Evolutionary conservation across 2,113 vertebrate species (phyloP), one percentile per base, ranked within the genome.

Genomic region (Chaetura pelagica): DNA sequence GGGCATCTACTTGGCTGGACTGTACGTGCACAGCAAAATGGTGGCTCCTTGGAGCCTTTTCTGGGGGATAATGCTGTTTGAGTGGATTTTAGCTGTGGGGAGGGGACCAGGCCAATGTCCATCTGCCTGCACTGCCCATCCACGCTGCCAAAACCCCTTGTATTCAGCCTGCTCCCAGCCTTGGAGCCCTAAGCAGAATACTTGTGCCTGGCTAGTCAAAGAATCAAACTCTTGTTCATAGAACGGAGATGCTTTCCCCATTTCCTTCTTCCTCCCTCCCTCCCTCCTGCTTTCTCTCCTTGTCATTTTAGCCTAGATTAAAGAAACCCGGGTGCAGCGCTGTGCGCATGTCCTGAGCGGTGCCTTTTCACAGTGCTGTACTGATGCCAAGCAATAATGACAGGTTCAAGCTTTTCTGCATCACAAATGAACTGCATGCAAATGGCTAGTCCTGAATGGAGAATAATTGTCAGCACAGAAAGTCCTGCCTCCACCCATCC

Each of bases 331-430:
- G 95, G 93, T 79, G 89, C 76, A 74, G 90, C 7, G 10, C 83
- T 90, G 55, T 88, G 95, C 95, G 90, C 96, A 96, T 97, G 97
- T 93, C 92, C 95, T 22, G 30, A 78, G 87, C 59, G 3, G 94
- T 74, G 85, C 67, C 91, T 94, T 95, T 95, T 95, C 94, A 94
- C 96, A 89, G 97, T 10, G 62, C 90, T 85, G 93, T 66, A 59
- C 95, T 97, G 90, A 97, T 98, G 97, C 97, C 98, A 97, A 97
- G 95, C 96, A 93, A 87, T 97, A 98, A 98, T 98, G 98, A 98
- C 97, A 97, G 98, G 97, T 96, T 98, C 97, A 97, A 97, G 97
- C 97, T 97, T 98, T 97, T 97, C 97, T 51, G 97, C 97, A 96
- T 97, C 93, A 94, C 96, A 96, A 97, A 98, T 97, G 97, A 97